These are phyloP conservation scores for Manduca sexta DNA, from an alignment of 1,140 invertebrate genomes.

Conservation along the genomic window DNA sequence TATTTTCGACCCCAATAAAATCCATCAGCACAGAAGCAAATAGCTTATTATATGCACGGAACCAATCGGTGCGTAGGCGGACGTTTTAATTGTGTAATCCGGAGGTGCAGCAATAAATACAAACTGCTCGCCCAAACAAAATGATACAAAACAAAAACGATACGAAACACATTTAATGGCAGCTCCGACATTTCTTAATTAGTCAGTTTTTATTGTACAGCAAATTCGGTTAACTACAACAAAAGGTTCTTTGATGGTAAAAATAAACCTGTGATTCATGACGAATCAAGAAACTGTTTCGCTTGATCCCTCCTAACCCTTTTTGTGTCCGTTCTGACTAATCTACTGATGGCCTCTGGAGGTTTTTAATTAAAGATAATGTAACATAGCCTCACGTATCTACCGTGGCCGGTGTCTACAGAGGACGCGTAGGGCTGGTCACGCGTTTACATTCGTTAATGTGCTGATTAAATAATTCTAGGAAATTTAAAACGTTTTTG, in stretches of 20 bases:
- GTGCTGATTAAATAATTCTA: no score
- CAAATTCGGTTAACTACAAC: conserved; percentile 69
- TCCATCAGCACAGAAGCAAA: no score
- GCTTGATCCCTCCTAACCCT: conserved; percentile 56
- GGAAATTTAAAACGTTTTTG: no score
- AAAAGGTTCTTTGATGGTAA: conserved; percentile 64
- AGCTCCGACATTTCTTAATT: conserved; percentile 67
- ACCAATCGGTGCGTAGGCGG: no score
- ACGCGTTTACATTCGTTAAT: no score
- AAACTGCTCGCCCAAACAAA: conserved; percentile 26
- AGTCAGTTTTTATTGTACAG: conserved; percentile 64
- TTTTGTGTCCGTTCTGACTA: conserved; percentile 62
- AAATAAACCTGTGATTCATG: conserved; percentile 66
- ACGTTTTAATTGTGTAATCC: neutral
- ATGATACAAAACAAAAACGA: conserved; percentile 26
- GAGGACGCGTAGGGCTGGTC: conserved; percentile 20
- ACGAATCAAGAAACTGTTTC: conserved; percentile 68
- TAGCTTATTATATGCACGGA: no score
- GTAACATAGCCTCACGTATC: conserved; percentile 62
- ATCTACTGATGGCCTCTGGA: conserved; percentile 61
- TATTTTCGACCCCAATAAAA: no score
- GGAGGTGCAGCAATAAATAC: conserved; percentile 8
- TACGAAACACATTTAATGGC: conserved; percentile 53
- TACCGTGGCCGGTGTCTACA: conserved; percentile 12
- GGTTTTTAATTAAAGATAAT: conserved; percentile 71